Conservation (phyloP, 2,888 invertebrate genomes). For the Mongoloraphidia duomilia region DNA sequence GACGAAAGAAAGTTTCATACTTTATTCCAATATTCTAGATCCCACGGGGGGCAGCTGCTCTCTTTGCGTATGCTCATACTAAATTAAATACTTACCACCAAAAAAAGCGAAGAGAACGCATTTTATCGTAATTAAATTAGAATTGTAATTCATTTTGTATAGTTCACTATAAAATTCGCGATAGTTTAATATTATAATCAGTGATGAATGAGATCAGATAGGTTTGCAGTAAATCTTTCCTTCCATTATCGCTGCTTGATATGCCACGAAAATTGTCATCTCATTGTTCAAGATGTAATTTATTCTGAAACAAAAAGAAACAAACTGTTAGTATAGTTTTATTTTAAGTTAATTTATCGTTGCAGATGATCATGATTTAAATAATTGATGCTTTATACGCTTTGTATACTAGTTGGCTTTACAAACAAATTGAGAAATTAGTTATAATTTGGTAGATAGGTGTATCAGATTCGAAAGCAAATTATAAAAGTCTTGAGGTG, state of each 20-base stretch:
- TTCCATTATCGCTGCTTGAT: neutral
- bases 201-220: no score
- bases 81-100: constrained; percentile 41
- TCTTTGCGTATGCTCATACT: neutral
- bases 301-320: no score
- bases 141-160: constrained; percentile 1
- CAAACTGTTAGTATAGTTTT: no score
- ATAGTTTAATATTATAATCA: no score
- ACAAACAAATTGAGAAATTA: no score
- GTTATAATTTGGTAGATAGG: no score
- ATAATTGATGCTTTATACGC: no score
- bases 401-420: no score
- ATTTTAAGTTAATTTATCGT: no score
- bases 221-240: neutral
- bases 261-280: neutral
- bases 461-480: no score
- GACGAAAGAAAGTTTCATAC: neutral
- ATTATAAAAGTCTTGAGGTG: no score
- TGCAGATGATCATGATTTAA: no score
- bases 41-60: neutral
- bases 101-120: constrained; percentile 69
- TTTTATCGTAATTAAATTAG: constrained; percentile 62
- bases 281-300: neutral
- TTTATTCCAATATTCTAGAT: neutral
- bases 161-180: neutral